Conservation (phyloP, 92 coral and sea anemone genomes). For the Plumapathes pennacea region DNA sequence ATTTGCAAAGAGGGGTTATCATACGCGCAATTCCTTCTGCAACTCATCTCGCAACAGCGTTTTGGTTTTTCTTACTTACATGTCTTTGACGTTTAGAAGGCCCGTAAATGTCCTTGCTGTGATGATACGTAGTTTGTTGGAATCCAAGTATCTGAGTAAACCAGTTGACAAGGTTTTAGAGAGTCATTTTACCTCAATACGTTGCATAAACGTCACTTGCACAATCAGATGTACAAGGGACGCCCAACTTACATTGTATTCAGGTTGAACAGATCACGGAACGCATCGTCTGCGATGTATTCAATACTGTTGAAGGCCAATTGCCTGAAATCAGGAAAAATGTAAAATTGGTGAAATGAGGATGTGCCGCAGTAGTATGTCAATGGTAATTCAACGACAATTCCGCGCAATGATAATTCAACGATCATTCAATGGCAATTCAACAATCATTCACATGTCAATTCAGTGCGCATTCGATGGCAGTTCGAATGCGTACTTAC, state of each 20-base stretch:
- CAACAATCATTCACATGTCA: neutral
- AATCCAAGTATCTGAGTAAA: conserved; percentile 48
- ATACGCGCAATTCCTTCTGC: too few relatives aligned
- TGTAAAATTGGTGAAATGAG: too few relatives aligned
- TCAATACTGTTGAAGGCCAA: conserved; percentile 53
- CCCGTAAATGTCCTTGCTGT: conserved; percentile 47
- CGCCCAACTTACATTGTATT: conserved; percentile 47
- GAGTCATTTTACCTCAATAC: too few relatives aligned
- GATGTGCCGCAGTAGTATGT: too few relatives aligned
- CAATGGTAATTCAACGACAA: neutral
- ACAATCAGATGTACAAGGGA: too few relatives aligned
- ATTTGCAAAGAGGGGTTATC: too few relatives aligned
- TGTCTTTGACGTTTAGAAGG: conserved; percentile 37
- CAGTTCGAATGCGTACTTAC: conserved; percentile 22
- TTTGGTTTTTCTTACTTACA: conserved; percentile 29
- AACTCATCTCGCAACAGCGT: neutral
- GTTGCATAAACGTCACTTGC: too few relatives aligned
- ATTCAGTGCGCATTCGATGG: neutral
- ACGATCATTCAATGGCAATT: neutral
- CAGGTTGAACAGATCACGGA: conserved; percentile 42
- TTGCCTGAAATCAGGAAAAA: conserved; percentile 36
- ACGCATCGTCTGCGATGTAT: conserved; percentile 56
- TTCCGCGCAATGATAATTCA: neutral
- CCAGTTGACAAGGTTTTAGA: too few relatives aligned
- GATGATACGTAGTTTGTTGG: conserved; percentile 48